Base-by-base conservation (phyloP, 2,113 vertebrate genomes). In the Urocitellus parryii region DNA sequence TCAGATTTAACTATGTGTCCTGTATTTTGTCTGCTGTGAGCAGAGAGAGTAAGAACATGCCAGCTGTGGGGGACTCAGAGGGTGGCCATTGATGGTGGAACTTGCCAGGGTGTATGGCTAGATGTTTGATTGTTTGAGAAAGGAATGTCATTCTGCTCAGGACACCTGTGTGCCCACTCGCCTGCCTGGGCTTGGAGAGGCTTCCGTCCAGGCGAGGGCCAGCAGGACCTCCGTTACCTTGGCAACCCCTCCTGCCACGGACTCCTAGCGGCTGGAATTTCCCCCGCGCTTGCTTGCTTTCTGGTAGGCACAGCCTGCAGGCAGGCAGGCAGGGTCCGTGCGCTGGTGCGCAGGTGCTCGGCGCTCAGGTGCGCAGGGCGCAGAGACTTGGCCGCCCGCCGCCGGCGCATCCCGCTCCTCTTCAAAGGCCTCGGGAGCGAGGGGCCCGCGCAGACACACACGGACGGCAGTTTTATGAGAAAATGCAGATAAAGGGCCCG, bases 381-480 rank as follows among this genome's bases (percentile, higher is more conserved):
- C 61, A 3, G 24, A 3, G 61, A 27, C 61, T 20, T 24, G 24
- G 24, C 61, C 3, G 32, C 67, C 25, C 14, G 65, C 56, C 65
- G 65, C 65, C 65, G 12, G 25, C 32, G 67, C 67, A 6, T 32
- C 65, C 65, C 29, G 65, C 65, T 32, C 27, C 22, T 63, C 22
- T 63, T 25, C 61, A 24, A 63, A 63, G 65, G 65, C 65, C 65
- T 34, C 14, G 1, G 32, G 17, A 68, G 32, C 2, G 29, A 12
- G 67, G 16, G 67, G 67, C 67, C 32, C 1, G 34, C 67, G 67
- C 67, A 4, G n/a, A 92, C 14, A 39, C 37, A 48, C 97, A 94
- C 94, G 97, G 97, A 98, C 97, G 81, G 97, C 98, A 98, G 98
- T 98, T 98, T 98, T 98, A 98, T 99, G 99, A 99, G 98, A 99